Evolutionary conservation across 2,797 vertebrate genomes (phyloP).

Genomic region (Hypotaenidia philippensis): DNA sequence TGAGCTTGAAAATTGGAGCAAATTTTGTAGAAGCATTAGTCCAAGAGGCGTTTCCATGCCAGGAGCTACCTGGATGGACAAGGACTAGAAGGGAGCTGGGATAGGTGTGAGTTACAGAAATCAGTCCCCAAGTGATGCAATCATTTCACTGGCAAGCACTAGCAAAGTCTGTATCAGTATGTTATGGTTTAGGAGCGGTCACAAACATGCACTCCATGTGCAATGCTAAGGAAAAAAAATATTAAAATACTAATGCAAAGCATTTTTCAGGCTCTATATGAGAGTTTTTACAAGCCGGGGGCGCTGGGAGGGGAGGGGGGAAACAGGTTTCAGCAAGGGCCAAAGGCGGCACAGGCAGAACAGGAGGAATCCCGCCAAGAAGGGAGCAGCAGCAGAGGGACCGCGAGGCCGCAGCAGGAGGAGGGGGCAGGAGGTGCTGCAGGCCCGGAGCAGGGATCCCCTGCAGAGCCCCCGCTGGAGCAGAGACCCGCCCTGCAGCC

Average conservation of each 20-base stretch:
- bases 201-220: background rate
- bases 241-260: background rate
- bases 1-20: background rate
- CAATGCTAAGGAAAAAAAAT: background rate
- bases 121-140: rapidly evolving
- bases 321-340: too few species aligned
- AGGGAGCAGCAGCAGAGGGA: too few species aligned
- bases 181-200: background rate
- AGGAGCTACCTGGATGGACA: background rate
- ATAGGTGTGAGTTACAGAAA: background rate
- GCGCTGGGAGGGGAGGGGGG: too few species aligned
- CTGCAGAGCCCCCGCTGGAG: too few species aligned
- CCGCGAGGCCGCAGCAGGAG: too few species aligned
- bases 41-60: background rate
- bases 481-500: too few species aligned
- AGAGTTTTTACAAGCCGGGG: background rate
- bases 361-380: too few species aligned
- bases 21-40: background rate
- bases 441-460: too few species aligned
- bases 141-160: background rate
- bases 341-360: too few species aligned
- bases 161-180: background rate
- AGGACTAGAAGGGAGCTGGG: background rate
- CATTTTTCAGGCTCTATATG: background rate
- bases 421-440: too few species aligned